These are phyloP conservation scores for Zele albiditarsus DNA, from an alignment of 2,888 invertebrate genomes.

Conservation along the genomic window DNA sequence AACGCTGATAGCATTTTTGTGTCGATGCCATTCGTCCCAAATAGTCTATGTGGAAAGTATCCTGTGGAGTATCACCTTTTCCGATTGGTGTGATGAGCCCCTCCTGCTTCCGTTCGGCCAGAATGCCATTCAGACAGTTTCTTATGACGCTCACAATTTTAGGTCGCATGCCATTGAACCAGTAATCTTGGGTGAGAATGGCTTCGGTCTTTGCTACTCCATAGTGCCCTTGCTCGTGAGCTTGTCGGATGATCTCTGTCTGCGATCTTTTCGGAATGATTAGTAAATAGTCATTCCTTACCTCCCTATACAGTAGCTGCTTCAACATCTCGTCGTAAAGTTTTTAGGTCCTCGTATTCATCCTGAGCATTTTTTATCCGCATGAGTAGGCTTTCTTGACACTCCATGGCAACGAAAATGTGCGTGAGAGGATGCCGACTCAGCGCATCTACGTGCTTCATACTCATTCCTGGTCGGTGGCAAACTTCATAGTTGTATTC, in stretches of 20 bases:
- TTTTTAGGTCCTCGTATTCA: no score
- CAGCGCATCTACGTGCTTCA: slow-evolving; percentile 50
- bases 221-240: slow-evolving; percentile 66
- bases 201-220: slow-evolving; percentile 53
- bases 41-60: no score
- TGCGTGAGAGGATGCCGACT: slow-evolving; percentile 46
- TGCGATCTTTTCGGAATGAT: slow-evolving; percentile 65
- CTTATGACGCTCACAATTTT: slow-evolving; percentile 37
- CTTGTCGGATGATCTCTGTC: slow-evolving; percentile 61
- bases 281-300: slow-evolving; percentile 41
- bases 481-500: slow-evolving; percentile 51
- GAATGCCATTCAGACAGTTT: slow-evolving; percentile 53
- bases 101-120: no score
- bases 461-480: slow-evolving; percentile 45
- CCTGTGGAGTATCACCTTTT: no score
- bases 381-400: not conserved
- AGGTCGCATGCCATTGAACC: slow-evolving; percentile 37
- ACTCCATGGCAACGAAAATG: not conserved
- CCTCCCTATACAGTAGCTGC: slow-evolving; percentile 40
- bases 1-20: no score
- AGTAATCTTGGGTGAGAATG: slow-evolving; percentile 32
- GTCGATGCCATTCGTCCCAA: no score
- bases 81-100: no score
- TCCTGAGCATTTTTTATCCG: no score
- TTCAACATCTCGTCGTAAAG: no score